Evolutionary conservation across 2,797 vertebrate genomes (phyloP), one percentile per base, ranked within the genome.

Genomic region (Chelidonichthys spinosus): DNA sequence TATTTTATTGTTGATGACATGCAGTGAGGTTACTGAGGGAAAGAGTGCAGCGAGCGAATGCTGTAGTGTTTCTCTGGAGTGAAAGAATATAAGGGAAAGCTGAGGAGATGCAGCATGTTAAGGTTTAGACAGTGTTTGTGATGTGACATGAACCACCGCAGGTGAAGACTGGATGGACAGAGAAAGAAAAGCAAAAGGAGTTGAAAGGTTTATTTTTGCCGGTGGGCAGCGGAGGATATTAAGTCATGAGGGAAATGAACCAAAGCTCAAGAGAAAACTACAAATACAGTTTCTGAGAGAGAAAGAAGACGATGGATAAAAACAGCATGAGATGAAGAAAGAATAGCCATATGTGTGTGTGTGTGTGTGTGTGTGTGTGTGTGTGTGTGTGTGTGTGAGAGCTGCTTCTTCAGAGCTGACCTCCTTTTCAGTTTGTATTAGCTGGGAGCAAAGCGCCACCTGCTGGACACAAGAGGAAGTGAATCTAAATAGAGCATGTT

Each of bases 371-470:
- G 63, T 11, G 14, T 17, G 8, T 67, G 59, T 50, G 63, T 62
- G 54, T 47, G 42, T 25, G 52, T 18, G 65, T 40, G 43, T 42
- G 59, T 58, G 44, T 50, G 63, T 65, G 54, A 61, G 67, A 60
- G 67, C n/a, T 10, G 11, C 53, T 64, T 70, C 71, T 6, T 81
- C 78, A 76, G 32, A 60, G 74, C 63, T 89, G 87, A 88, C 83
- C 90, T 87, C 78, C 62, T 90, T 90, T 25, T 87, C 7, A 66
- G 18, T 47, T 42, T n/a, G 39, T 70, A 32, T 79, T 70, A 67
- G 70, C 63, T 71, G 77, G 53, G 71, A 72, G 73, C 58, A 58
- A 74, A 85, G 83, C 65, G 36, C 82, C 87, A 63, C 89, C 89
- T 63, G 69, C 79, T 83, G 87, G 77, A 53, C 59, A 1, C 0